Conservation (phyloP, 2,113 vertebrate species). For the Lepisosteus osseus region DNA sequence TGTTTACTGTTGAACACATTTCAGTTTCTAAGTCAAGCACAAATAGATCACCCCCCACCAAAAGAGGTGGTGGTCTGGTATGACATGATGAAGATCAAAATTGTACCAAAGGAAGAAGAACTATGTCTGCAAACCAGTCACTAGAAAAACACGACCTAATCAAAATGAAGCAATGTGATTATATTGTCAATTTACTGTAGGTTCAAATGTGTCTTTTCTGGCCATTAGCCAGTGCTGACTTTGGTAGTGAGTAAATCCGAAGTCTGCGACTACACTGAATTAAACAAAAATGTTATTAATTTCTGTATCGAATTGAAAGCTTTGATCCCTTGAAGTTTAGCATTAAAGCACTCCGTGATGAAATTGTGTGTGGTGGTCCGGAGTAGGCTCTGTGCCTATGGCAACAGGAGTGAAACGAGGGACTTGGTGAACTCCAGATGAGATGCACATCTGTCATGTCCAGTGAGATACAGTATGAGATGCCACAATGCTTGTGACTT, state of each 20-base stretch:
- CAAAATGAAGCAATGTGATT: not conserved
- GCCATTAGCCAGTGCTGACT: not conserved
- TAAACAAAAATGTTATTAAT: not conserved
- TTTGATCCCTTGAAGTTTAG: not conserved
- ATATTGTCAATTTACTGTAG: not conserved
- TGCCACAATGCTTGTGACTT: no score
- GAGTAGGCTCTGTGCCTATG: no score
- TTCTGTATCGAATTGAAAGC: not conserved
- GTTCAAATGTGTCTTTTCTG: not conserved
- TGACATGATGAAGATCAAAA: constrained; percentile 17
- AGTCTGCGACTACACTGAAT: not conserved
- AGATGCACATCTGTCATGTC: no score
- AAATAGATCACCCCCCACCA: no score
- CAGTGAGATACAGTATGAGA: no score
- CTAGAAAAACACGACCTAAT: not conserved
- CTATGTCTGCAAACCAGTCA: constrained; percentile 4
- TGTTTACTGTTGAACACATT: no score
- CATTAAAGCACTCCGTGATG: no score
- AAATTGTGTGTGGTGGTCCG: no score
- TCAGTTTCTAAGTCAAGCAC: no score
- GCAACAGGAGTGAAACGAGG: no score
- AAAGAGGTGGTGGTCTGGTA: not conserved
- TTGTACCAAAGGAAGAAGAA: constrained; percentile 1
- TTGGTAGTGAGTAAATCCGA: not conserved
- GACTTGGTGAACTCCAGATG: no score